Evolutionary conservation across 2,113 vertebrate genomes (phyloP), one percentile per base, ranked within the genome.

Genomic region (Prinia subflava): DNA sequence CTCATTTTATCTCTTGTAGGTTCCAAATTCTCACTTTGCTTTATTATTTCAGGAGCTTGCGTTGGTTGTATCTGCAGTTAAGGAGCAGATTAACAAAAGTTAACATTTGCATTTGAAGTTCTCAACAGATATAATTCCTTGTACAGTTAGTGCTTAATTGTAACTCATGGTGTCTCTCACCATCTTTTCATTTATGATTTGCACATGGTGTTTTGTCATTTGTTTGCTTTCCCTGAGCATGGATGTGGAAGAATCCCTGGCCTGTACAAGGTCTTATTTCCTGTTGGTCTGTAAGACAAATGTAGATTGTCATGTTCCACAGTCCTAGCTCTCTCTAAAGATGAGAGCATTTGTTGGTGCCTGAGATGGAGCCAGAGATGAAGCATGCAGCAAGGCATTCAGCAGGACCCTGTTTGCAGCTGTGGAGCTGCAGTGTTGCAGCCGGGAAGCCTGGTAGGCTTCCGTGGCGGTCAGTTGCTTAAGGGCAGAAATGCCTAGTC

Each of bases 11-110:
- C 64, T 87, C 62, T 90, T 3, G 9, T 55, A 86, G 56, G 22
- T 90, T 93, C 56, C 52, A 83, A 83, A 90, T 94, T 94, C 73
- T 64, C 37, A 57, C 95, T 96, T 92, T 89, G 27, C 73, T 44
- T 81, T 83, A 65, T 93, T 94, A 65, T 90, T 90, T 81, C 80
- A 94, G 77, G 57, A 87, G 46, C 46, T 74, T 83, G 71, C 4
- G 0, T 83, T 90, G 83, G 74, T 83, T 92, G 56, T 86, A 83
- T 92, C 56, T 87, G 69, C 65, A 78, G 47, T 71, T 87, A 92
- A 83, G 74, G 47, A 50, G 23, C 28, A 15, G 52, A 89, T 95
- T 92, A 90, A 63, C 59, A 68, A 86, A 80, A 88, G 4, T 27
- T 65, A 74, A 41, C 65, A 35, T 92, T 78, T 86, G 31, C 79